A percentile compares a stretch with the other conserved stretches of the same genome.
Evolutionary conservation across 2,888 invertebrate species (phyloP).

Genomic region (Nomada goodeniana): DNA sequence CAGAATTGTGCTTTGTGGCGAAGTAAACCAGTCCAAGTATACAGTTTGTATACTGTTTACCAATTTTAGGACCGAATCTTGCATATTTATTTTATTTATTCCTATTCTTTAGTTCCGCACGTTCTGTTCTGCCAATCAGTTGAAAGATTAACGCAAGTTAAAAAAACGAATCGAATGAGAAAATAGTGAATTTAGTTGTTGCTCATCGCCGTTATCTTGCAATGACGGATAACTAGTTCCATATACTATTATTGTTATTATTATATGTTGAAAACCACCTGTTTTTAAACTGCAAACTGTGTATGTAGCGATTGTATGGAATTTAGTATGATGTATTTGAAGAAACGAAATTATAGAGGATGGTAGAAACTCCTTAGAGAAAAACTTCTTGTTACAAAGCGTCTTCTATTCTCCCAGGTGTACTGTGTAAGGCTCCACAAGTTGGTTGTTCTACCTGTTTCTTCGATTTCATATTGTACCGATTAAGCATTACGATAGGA

Average conservation of each 20-base stretch:
- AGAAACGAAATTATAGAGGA: background rate
- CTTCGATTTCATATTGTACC: constrained; percentile 26
- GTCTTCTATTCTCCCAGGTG: constrained; percentile 4
- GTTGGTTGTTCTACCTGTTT: constrained; percentile 19
- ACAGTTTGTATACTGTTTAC: constrained; percentile 33
- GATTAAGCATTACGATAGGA: constrained; percentile 24
- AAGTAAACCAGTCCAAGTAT: constrained; percentile 18
- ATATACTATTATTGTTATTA: background rate
- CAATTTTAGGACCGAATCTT: constrained; percentile 38
- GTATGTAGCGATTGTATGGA: constrained; percentile 16
- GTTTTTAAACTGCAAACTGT: background rate
- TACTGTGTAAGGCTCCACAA: constrained; percentile 26
- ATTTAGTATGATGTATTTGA: constrained; percentile 6
- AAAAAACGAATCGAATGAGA: constrained; percentile 1
- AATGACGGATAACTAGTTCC: constrained; percentile 16
- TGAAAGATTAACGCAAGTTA: background rate
- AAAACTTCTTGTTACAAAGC: constrained; percentile 19
- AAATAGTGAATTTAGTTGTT: constrained; percentile 51
- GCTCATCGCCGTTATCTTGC: constrained; percentile 6
- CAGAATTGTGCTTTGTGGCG: constrained; percentile 6
- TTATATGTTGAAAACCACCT: background rate
- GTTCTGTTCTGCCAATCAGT: constrained; percentile 11
- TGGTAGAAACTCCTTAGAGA: constrained; percentile 18
- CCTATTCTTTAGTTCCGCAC: background rate
- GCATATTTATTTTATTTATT: constrained; percentile 57